Evolutionary conservation across 1,140 invertebrate genomes (phyloP).

Genomic region (Hycleus phaleratus): DNA sequence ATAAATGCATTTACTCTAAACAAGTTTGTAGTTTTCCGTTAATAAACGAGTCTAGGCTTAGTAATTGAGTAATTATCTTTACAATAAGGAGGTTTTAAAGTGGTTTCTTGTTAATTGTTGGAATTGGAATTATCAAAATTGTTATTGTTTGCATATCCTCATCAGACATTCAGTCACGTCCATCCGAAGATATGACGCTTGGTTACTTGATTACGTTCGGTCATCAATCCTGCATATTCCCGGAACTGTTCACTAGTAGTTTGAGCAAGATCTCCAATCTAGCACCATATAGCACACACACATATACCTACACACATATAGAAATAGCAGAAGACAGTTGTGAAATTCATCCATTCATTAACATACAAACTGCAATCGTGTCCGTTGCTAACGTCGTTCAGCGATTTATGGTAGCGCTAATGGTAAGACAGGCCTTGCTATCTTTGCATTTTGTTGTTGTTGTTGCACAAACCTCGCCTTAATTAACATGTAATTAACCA

Average conservation of each 20-base stretch:
- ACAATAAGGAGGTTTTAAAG: no score
- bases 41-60: no score
- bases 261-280: neutral
- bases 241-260: neutral
- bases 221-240: neutral
- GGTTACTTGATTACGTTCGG: neutral
- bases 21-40: no score
- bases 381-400: neutral
- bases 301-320: no score
- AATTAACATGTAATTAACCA: conserved; percentile 12
- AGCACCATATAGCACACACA: conserved; percentile 2
- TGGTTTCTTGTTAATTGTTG: no score
- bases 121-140: no score
- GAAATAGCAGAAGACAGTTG: neutral
- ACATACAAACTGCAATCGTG: conserved; percentile 9
- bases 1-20: no score
- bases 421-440: neutral
- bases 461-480: neutral
- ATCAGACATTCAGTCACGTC: conserved; percentile 1
- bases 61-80: no score
- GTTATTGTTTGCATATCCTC: no score
- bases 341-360: conserved; percentile 10
- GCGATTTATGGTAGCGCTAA: conserved; percentile 4
- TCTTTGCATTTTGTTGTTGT: neutral
- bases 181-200: conserved; percentile 1